phyloP scores from a whole-genome alignment of 2,888 invertebrate species.

The Cetonia aurata region DNA sequence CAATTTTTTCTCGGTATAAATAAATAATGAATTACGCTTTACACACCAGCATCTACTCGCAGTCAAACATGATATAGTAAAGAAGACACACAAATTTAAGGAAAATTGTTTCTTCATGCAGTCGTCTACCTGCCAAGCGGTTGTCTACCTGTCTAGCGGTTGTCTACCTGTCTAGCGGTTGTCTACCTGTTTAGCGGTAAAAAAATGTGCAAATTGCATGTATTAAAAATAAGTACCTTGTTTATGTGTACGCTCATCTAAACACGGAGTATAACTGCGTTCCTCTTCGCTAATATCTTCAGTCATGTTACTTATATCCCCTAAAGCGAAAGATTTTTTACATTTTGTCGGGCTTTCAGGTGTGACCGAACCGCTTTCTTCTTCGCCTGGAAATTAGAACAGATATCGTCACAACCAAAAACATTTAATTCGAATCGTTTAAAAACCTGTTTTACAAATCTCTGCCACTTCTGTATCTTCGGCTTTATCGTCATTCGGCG shows the following conservation, averaged over 20 bases:
- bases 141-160: no score
- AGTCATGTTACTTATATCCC: constrained; percentile 69
- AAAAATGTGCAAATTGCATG: no score
- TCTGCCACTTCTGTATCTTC: constrained; percentile 44
- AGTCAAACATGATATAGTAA: no score
- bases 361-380: not conserved
- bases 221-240: constrained; percentile 52
- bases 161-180: no score
- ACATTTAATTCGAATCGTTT: not conserved
- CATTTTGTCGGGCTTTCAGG: constrained; percentile 23
- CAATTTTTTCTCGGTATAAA: no score
- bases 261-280: constrained; percentile 79
- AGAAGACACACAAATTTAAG: no score
- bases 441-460: not conserved
- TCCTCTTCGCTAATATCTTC: constrained; percentile 77
- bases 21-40: no score
- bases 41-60: no score
- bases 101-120: no score
- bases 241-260: constrained; percentile 72
- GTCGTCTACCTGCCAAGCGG: no score
- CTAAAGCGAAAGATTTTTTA: constrained; percentile 57
- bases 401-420: not conserved
- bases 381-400: not conserved
- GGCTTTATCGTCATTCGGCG: constrained; percentile 26
- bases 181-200: no score